Base-by-base conservation (phyloP, 1,140 invertebrate species). In the Zaprionus ghesquierei region DNA sequence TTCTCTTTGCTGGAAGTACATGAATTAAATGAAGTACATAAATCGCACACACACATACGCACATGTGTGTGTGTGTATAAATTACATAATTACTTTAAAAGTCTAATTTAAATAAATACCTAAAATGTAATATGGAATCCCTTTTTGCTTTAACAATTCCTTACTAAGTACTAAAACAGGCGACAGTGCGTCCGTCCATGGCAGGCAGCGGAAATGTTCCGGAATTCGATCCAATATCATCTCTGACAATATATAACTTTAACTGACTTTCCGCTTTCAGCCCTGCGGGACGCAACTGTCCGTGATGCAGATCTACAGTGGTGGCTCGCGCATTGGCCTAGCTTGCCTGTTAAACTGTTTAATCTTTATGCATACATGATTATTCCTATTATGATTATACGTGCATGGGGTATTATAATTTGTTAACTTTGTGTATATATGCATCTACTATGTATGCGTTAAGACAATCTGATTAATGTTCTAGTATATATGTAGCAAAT, bases 1-100 rank as follows among this genome's bases (percentile, higher is more conserved):
- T 61, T 68, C 61, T 41, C 13, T 58, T 41, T 62, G 55, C 46
- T 72, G 71, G 71, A 74, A 74, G 71, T 71, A 75, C 72, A 70
- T 54, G 68, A 64, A 60, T 74, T 75, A 15, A 60, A 54, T 68
- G 49, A 73, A 68, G 72, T 75, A 74, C 51, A 69, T 41, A 41
- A 15, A 15, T 5, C n/a, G 3, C 27, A 29, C n/a, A n/a, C n/a
- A 29, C 9, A 29, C 27, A 31, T 12, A 33, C 31, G 25, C 25
- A 20, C 29, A n/a, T 41, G 31, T 33, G 31, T 33, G 3, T 33
- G 51, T 49, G 29, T 38, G 33, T 65, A 65, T 65, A 23, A 68
- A 63, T 61, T 64, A 75, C 44, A 63, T 50, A 69, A 64, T 75
- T 22, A 22, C 18, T 22, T 46, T 46, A 22, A 46, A 46, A 12